Percentiles rank a stretch among this genome's conserved stretches.
Conservation (phyloP, 2,797 vertebrate species). For the Rhabdophis nuchalis region DNA sequence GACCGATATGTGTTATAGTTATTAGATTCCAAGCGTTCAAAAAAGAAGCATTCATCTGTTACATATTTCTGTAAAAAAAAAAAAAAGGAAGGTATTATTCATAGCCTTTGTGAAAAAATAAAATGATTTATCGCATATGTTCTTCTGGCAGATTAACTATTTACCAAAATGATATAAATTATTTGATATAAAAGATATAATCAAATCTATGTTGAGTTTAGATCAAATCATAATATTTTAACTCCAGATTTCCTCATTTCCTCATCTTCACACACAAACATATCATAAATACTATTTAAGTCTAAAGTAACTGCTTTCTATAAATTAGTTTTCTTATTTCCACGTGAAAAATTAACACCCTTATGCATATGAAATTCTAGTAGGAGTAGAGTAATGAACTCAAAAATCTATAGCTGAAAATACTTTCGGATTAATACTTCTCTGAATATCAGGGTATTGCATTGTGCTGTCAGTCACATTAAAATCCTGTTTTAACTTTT, state of each 20-base stretch:
- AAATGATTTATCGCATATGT: not conserved
- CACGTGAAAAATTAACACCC: not conserved
- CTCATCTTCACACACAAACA: not conserved
- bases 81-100: slow-evolving; percentile 12
- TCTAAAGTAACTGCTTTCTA: not conserved
- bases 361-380: not conserved
- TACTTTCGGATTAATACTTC: not conserved
- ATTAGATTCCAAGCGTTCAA: slow-evolving; percentile 92
- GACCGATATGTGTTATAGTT: slow-evolving; percentile 99
- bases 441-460: not conserved
- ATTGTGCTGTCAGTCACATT: not conserved
- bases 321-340: not conserved
- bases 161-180: not conserved
- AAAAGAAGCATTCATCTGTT: slow-evolving; percentile 95
- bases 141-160: not conserved
- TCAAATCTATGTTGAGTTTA: not conserved
- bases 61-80: slow-evolving; percentile 80
- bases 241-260: not conserved
- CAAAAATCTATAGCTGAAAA: not conserved
- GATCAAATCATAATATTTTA: not conserved
- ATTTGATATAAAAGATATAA: not conserved
- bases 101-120: not conserved
- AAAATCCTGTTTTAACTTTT: not conserved
- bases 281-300: not conserved
- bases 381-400: not conserved